Percentiles rank a stretch among this genome's conserved stretches.
Evolutionary conservation across 2,888 invertebrate species (phyloP).

Genomic region (Syrista parreyssii): DNA sequence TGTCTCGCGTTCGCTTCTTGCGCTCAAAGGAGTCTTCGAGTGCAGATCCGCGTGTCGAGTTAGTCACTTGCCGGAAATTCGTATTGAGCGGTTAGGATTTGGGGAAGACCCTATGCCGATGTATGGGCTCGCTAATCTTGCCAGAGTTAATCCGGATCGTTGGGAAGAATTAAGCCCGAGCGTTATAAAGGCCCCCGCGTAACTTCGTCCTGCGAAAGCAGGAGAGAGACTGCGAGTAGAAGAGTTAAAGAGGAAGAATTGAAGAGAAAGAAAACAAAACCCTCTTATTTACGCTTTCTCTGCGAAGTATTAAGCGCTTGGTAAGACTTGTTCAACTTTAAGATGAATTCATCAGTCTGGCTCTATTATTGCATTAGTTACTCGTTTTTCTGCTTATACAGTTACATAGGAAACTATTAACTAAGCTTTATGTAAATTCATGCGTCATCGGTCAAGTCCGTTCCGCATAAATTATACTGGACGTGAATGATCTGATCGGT

Average conservation of each 20-base stretch:
- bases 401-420: background rate
- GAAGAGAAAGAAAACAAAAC: too few relatives aligned
- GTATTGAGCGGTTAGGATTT: background rate
- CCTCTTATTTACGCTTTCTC: too few relatives aligned
- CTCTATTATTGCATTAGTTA: background rate
- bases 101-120: background rate
- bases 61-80: background rate
- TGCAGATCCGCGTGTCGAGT: background rate
- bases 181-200: background rate
- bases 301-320: too few relatives aligned
- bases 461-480: slow-evolving; percentile 56
- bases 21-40: background rate
- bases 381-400: background rate
- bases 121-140: background rate
- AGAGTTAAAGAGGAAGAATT: background rate
- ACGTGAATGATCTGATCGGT: slow-evolving; percentile 54
- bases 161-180: background rate
- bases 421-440: background rate
- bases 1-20: background rate
- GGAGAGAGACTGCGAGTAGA: background rate
- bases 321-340: background rate
- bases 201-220: background rate
- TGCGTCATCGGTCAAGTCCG: slow-evolving; percentile 46
- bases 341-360: background rate
- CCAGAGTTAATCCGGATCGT: background rate